Evolutionary conservation across 2,113 vertebrate species (phyloP).

Genomic region (Syngnathus typhle): DNA sequence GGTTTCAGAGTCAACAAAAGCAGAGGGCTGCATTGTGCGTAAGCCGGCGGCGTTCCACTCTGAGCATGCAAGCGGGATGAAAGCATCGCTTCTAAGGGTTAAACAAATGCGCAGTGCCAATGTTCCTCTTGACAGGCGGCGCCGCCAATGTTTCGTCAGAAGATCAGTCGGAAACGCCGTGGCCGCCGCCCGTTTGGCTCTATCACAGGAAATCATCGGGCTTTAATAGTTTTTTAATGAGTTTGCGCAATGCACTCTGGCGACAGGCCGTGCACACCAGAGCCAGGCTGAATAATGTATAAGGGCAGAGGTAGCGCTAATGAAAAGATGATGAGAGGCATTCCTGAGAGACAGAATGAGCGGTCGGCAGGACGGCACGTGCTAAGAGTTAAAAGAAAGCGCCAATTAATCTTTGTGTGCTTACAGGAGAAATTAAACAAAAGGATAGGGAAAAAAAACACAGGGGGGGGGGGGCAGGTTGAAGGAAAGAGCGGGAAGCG

Average conservation of each 20-base stretch:
- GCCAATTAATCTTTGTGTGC: constrained; percentile 68
- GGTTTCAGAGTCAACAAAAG: neutral
- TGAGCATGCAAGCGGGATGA: constrained; percentile 12
- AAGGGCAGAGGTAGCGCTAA: constrained; percentile 65
- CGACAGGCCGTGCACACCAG: constrained; percentile 65
- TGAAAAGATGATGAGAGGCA: constrained; percentile 71
- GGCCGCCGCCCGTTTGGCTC: constrained; percentile 17
- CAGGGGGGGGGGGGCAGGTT: constrained; percentile 15
- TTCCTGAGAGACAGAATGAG: constrained; percentile 51
- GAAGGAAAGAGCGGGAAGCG: constrained; percentile 7
- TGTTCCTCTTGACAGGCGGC: constrained; percentile 32
- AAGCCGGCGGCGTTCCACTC: neutral
- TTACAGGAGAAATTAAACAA: constrained; percentile 59
- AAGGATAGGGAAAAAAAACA: constrained; percentile 26
- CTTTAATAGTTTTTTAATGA: constrained; percentile 74
- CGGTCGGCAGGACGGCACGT: constrained; percentile 20
- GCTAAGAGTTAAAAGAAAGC: constrained; percentile 54
- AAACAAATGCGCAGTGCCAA: constrained; percentile 24
- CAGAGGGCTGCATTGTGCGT: neutral
- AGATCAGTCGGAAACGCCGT: constrained; percentile 29
- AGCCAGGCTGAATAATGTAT: constrained; percentile 68
- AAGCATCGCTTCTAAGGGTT: constrained; percentile 27
- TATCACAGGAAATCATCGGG: constrained; percentile 59
- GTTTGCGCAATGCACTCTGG: constrained; percentile 68
- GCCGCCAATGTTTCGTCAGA: constrained; percentile 23